Evolutionary conservation across 2,113 vertebrate species (phyloP).

Genomic region (Elachura formosa): DNA sequence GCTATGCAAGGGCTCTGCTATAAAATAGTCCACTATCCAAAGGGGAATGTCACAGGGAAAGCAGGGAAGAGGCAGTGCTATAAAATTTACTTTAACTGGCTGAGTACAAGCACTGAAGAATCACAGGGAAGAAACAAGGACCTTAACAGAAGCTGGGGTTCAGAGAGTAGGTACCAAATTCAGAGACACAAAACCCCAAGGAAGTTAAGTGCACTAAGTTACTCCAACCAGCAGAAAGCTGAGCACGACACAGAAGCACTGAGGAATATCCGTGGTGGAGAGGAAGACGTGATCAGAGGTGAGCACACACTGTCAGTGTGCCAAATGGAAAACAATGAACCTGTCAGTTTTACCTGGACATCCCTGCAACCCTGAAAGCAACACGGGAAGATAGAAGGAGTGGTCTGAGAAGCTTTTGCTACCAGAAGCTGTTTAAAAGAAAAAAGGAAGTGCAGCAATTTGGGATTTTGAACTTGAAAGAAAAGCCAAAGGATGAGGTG

Average conservation of each 20-base stretch:
- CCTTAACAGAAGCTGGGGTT: not conserved
- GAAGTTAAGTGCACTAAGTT: not conserved
- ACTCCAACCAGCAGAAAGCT: not conserved
- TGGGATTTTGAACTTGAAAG: not conserved
- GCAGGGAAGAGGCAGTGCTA: not conserved
- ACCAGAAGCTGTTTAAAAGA: not conserved
- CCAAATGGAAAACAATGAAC: not conserved
- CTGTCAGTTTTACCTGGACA: not conserved
- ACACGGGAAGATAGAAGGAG: not conserved
- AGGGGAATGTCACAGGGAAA: not conserved
- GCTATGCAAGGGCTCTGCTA: not conserved
- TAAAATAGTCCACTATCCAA: not conserved
- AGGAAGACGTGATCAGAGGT: accelerated
- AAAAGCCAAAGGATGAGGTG: not conserved
- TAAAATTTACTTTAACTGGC: not conserved
- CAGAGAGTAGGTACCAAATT: not conserved
- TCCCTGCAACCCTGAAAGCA: not conserved
- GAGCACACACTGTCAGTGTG: accelerated
- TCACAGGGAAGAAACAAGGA: not conserved
- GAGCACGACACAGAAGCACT: not conserved
- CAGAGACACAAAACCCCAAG: not conserved
- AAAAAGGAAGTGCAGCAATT: not conserved
- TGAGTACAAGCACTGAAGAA: not conserved
- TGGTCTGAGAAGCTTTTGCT: not conserved
- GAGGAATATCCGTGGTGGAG: not conserved